phyloP scores from a whole-genome alignment of 2,888 invertebrate genomes.

The Mythimna pallens region DNA sequence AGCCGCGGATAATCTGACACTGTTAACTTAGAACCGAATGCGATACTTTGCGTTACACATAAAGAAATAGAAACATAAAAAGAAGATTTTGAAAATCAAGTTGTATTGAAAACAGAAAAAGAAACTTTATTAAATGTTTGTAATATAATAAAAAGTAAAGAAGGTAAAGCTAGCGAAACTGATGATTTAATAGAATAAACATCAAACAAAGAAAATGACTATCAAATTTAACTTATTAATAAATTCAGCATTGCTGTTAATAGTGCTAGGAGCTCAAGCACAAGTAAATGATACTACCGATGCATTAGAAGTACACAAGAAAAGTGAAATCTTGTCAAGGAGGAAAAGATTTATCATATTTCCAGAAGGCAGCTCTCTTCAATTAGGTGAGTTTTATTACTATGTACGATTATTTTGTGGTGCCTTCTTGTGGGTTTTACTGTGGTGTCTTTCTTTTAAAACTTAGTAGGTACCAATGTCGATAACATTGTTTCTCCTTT shows the following conservation, averaged over 20 bases:
- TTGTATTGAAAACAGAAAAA: background rate
- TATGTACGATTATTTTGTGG: too few relatives aligned
- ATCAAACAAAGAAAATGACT: background rate
- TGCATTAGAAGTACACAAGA: slow-evolving; percentile 47
- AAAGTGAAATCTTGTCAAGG: slow-evolving; percentile 83
- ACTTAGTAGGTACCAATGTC: too few relatives aligned
- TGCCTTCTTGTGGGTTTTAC: too few relatives aligned
- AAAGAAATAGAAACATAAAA: slow-evolving; percentile 14
- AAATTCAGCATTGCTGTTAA: slow-evolving; percentile 32
- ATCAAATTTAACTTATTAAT: slow-evolving; percentile 42
- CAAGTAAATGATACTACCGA: slow-evolving; percentile 56
- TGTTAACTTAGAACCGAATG: slow-evolving; percentile 55
- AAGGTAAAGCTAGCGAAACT: background rate
- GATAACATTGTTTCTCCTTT: too few relatives aligned
- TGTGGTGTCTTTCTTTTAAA: too few relatives aligned
- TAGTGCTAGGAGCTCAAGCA: slow-evolving; percentile 38
- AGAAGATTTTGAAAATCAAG: background rate
- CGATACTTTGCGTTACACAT: slow-evolving; percentile 34
- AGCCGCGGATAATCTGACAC: slow-evolving; percentile 60
- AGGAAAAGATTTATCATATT: slow-evolving; percentile 91
- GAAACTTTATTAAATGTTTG: background rate
- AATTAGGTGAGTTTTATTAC: slow-evolving; percentile 85
- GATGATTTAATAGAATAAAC: background rate
- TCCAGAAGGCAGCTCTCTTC: slow-evolving; percentile 91
- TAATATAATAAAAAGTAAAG: background rate